Evolutionary conservation across 2,888 invertebrate species (phyloP).

Genomic region (Sesia apiformis): DNA sequence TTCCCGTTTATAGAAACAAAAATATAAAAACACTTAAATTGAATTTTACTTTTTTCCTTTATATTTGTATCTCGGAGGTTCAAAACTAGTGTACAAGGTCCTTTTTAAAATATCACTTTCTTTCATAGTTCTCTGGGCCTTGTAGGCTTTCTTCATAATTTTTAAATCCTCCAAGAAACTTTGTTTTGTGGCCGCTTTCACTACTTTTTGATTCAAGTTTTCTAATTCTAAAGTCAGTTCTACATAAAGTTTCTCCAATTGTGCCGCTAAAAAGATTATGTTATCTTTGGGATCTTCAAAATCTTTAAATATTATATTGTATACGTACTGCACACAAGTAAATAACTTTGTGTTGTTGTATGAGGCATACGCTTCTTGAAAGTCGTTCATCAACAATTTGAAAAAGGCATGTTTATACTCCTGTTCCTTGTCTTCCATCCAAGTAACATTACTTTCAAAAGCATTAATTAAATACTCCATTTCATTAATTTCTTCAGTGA

Average conservation of each 20-base stretch:
- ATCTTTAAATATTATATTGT: constrained; percentile 15
- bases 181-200: constrained; percentile 19
- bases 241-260: constrained; percentile 21
- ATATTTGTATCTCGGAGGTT: constrained; percentile 16
- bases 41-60: not conserved
- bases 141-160: constrained; percentile 19
- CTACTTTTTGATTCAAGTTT: constrained; percentile 15
- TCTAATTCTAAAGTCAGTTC: constrained; percentile 17
- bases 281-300: constrained; percentile 25
- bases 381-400: too few species aligned
- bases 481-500: too few species aligned
- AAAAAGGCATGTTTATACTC: too few species aligned
- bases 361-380: constrained; percentile 16
- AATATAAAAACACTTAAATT: not conserved
- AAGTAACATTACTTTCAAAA: too few species aligned
- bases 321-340: constrained; percentile 25
- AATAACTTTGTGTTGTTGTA: constrained; percentile 22
- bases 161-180: constrained; percentile 20
- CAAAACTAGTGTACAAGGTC: constrained; percentile 21
- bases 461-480: too few species aligned
- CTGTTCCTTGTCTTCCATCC: too few species aligned
- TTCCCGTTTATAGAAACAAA: too few species aligned
- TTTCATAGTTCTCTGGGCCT: constrained; percentile 21
- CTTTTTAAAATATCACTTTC: constrained; percentile 23
- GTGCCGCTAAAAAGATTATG: constrained; percentile 13